A percentile compares a stretch with the other conserved stretches of the same genome.
phyloP scores from a whole-genome alignment of 2,888 invertebrate genomes.

The Himalopsyche anomala region DNA sequence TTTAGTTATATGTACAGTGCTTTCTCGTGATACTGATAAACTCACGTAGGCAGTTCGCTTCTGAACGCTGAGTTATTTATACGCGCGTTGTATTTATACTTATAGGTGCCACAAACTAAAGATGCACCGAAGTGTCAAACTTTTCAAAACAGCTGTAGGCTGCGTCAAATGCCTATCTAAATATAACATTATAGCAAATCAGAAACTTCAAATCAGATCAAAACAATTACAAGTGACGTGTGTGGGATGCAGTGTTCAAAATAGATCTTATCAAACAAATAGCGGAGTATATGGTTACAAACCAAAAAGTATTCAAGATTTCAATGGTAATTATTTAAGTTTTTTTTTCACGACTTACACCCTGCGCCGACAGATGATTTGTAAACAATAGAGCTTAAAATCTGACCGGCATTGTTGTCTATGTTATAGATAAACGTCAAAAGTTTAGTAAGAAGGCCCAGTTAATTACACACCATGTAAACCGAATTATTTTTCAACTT shows the following conservation, averaged over 20 bases:
- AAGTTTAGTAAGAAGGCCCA: too few species aligned
- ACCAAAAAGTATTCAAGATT: conserved; percentile 71
- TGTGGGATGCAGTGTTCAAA: conserved; percentile 31
- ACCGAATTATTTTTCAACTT: too few species aligned
- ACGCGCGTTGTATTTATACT: not conserved
- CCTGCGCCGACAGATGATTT: too few species aligned
- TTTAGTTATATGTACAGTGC: conserved; percentile 15
- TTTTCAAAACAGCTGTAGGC: conserved; percentile 44
- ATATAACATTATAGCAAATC: conserved; percentile 1
- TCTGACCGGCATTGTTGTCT: too few species aligned
- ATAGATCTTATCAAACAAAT: conserved; percentile 75
- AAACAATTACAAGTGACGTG: conserved; percentile 41
- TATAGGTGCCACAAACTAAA: conserved; percentile 1
- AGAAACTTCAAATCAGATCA: conserved; percentile 20
- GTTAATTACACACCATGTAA: too few species aligned
- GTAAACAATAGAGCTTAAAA: too few species aligned
- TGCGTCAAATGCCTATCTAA: conserved; percentile 29
- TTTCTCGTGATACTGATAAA: conserved; percentile 28
- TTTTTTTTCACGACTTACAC: too few species aligned
- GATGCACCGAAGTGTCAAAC: conserved; percentile 61
- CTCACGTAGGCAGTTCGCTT: conserved; percentile 47
- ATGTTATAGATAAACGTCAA: too few species aligned
- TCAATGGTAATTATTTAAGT: conserved; percentile 52
- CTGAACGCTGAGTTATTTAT: conserved; percentile 4
- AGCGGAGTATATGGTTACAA: conserved; percentile 80